phyloP scores from a whole-genome alignment of 2,113 vertebrate species.

The Saiga tatarica region DNA sequence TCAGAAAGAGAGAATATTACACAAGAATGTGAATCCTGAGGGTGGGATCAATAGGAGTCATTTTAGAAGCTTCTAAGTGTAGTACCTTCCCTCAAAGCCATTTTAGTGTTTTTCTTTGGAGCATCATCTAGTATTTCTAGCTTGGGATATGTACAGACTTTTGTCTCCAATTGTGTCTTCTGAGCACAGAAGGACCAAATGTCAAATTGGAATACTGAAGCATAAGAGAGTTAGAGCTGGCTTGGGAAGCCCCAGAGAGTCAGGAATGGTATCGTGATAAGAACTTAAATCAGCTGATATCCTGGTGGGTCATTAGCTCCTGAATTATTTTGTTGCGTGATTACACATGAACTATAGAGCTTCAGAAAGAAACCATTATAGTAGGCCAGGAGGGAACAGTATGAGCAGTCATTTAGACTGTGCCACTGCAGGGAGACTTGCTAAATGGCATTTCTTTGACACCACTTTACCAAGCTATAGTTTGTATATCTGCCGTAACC shows the following conservation, averaged over 20 bases:
- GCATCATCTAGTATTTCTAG: not conserved
- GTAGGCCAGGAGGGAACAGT: constrained; percentile 54
- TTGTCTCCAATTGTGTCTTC: not conserved
- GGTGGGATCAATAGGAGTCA: not conserved
- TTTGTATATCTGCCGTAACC: constrained; percentile 1
- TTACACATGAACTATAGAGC: constrained; percentile 59
- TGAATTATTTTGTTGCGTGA: constrained; percentile 68
- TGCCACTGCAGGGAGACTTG: constrained; percentile 43
- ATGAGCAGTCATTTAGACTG: constrained; percentile 62
- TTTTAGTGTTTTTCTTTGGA: not conserved
- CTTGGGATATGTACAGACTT: not conserved
- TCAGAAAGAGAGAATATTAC: not conserved
- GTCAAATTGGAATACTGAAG: not conserved
- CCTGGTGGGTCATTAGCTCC: constrained; percentile 57
- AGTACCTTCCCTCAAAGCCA: not conserved
- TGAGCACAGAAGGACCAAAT: not conserved
- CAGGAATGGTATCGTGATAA: constrained; percentile 1
- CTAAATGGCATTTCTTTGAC: constrained; percentile 61
- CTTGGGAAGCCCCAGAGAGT: not conserved
- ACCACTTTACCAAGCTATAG: constrained; percentile 26
- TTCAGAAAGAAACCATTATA: constrained; percentile 63
- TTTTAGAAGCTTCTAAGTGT: not conserved
- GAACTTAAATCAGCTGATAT: constrained; percentile 28
- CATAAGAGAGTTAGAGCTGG: not conserved
- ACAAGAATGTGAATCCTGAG: not conserved